Evolutionary conservation across 2,888 invertebrate species (phyloP).

Genomic region (Amphipoea lucens): DNA sequence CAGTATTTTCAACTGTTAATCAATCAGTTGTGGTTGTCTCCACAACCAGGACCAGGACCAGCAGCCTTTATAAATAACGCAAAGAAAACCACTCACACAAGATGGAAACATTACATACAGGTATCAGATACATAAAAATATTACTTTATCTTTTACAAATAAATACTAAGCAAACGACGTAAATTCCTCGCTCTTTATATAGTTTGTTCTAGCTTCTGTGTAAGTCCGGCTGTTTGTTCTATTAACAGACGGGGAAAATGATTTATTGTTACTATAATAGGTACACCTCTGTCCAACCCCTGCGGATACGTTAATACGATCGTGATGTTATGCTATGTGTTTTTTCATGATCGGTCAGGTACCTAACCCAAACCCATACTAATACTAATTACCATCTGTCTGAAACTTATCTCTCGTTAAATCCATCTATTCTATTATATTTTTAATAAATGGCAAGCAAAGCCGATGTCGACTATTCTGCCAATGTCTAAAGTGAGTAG

Average conservation of each 20-base stretch:
- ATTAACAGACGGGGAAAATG: slow-evolving; percentile 28
- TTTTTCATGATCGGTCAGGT: no score
- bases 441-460: no score
- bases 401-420: no score
- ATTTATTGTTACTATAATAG: slow-evolving; percentile 36
- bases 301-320: background rate
- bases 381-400: no score
- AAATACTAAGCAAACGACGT: slow-evolving; percentile 31
- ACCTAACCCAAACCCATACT: no score
- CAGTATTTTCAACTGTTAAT: no score
- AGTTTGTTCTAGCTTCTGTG: slow-evolving; percentile 53
- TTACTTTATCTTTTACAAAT: slow-evolving; percentile 9
- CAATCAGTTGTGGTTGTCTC: no score
- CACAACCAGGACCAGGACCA: no score
- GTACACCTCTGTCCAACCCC: background rate
- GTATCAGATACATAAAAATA: slow-evolving; percentile 16
- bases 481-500: no score
- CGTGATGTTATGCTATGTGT: background rate
- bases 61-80: background rate
- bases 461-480: no score
- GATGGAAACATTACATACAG: slow-evolving; percentile 14
- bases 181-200: slow-evolving; percentile 29
- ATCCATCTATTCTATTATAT: no score
- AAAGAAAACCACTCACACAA: background rate
- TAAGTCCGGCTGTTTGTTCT: slow-evolving; percentile 28